Evolutionary conservation across 1,140 invertebrate genomes (phyloP), one percentile per base, ranked within the genome.

Genomic region (Mycetomoellerius zeteki): DNA sequence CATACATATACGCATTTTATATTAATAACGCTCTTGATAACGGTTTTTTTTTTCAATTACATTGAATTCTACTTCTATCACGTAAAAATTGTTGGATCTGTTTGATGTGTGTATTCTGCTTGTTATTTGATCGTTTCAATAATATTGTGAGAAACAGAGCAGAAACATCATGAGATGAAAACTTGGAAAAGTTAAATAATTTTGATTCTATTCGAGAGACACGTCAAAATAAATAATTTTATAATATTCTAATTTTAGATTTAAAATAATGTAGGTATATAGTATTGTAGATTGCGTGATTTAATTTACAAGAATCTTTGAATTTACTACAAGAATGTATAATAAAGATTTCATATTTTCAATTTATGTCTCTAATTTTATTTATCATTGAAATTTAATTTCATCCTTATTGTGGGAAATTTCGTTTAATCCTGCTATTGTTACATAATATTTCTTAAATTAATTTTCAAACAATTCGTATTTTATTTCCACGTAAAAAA

Each of bases 1-100:
- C 4, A 56, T 43, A 52, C 5, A 10, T 78, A 37, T 21, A 8
- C 27, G 58, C 14, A 43, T 75, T 84, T 77, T 77, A 50, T 24
- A 33, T 67, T 24, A 16, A 19, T 73, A 43, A 60, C 24, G 12
- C 19, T 16, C 19, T 16, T 43, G 19, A 69, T 43, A 72, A 58
- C 58, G 14, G n/a, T n/a, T n/a, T n/a, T n/a, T 21, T 43, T 72
- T 73, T 27, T 58, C 12, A 43, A 72, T 72, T 37, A 37, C 7
- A 37, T 8, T 47, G 19, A 72, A 60, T 58, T 4, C 14, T 58
- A 16, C 47, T 82, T 60, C 37, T 10, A 60, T 50, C 1, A 4
- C 14, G 10, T 14, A 30, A 19, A 33, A 24, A 10, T 52, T 24
- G 14, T 33, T 52, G 19, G 30, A 24, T 21, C 37, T 27, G 2